Percentiles rank a stretch among this genome's conserved stretches.
phyloP scores from a whole-genome alignment of 2,113 vertebrate genomes.

The Campylorhamphus procurvoides region DNA sequence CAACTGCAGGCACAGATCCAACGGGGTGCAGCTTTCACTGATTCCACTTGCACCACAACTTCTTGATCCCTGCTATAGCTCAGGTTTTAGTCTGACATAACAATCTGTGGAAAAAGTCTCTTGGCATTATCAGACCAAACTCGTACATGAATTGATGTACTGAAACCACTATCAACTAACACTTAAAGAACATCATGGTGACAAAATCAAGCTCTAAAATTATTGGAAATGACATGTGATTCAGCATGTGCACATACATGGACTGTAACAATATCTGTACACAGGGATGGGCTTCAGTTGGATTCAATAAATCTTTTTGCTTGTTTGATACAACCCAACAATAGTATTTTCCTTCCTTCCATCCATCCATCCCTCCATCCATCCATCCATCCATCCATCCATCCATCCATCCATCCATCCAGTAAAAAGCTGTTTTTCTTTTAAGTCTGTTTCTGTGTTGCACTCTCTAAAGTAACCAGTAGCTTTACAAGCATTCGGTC shows the following conservation, averaged over 20 bases:
- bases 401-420: not conserved
- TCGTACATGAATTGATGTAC: not conserved
- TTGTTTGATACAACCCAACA: not conserved
- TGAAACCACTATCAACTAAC: not conserved
- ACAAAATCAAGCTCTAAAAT: not conserved
- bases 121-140: not conserved
- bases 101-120: not conserved
- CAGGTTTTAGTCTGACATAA: not conserved
- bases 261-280: not conserved
- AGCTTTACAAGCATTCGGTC: not conserved
- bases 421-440: not conserved
- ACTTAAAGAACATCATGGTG: not conserved
- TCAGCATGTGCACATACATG: not conserved
- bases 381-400: not conserved
- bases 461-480: not conserved
- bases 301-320: not conserved
- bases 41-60: not conserved
- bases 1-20: not conserved
- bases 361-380: too few species aligned
- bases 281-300: not conserved
- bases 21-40: not conserved
- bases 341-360: not conserved
- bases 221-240: not conserved
- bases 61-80: not conserved
- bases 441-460: not conserved